Evolutionary conservation across 2,113 vertebrate genomes (phyloP).

Genomic region (Eonycteris spelaea): DNA sequence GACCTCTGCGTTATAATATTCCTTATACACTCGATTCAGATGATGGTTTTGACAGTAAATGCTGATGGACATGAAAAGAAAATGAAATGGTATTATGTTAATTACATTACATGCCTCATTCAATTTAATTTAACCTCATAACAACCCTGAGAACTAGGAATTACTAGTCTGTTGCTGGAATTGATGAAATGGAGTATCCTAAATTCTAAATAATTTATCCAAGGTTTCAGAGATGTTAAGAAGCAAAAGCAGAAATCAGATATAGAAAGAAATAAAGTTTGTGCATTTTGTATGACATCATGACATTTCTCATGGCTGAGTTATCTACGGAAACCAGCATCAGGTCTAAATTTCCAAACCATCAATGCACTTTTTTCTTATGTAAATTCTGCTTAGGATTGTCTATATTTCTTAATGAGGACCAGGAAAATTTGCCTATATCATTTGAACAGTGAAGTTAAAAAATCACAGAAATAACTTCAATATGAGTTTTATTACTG

Average conservation of each 20-base stretch:
- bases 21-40: background rate
- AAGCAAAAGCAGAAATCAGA: background rate
- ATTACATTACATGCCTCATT: background rate
- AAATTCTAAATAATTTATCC: background rate
- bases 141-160: background rate
- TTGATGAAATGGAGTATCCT: background rate
- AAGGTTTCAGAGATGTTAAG: background rate
- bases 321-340: background rate
- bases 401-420: background rate
- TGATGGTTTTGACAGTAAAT: background rate
- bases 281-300: background rate
- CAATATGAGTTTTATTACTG: slow-evolving; percentile 57
- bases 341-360: background rate
- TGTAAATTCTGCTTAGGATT: background rate
- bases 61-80: background rate
- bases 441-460: slow-evolving; percentile 26
- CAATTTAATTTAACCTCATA: background rate
- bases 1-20: background rate
- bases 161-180: background rate
- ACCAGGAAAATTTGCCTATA: background rate
- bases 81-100: background rate
- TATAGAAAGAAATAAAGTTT: background rate
- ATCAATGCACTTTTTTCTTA: background rate
- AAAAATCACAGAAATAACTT: slow-evolving; percentile 52
- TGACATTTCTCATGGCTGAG: background rate